These are phyloP conservation scores for Tyrannus savana DNA, from an alignment of 2,113 vertebrate genomes.

Conservation along the genomic window DNA sequence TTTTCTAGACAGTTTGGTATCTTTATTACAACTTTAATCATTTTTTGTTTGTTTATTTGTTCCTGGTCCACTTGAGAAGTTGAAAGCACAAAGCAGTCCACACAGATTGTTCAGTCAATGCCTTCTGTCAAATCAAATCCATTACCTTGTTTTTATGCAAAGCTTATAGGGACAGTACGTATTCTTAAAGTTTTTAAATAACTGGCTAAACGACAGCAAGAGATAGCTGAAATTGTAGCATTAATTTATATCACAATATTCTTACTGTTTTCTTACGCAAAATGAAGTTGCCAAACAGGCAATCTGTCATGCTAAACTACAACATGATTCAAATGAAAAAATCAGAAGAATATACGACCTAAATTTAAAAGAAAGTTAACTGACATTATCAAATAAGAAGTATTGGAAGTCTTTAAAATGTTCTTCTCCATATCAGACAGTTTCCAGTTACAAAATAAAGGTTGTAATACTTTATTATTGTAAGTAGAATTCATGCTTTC, in stretches of 20 bases:
- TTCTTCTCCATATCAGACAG: background rate
- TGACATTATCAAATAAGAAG: background rate
- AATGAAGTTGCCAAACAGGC: background rate
- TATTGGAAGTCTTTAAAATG: slow-evolving; percentile 3
- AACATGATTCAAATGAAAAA: background rate
- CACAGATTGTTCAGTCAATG: background rate
- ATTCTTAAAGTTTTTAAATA: background rate
- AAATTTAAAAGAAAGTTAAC: background rate
- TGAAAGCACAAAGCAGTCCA: background rate
- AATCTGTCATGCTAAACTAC: background rate
- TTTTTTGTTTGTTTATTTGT: background rate
- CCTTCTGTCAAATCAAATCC: background rate
- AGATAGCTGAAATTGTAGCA: background rate
- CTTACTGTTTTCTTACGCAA: background rate
- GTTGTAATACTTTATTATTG: slow-evolving; percentile 61
- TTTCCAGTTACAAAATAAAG: slow-evolving; percentile 54
- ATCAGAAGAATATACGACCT: background rate
- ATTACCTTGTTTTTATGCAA: background rate
- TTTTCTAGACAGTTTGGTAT: background rate
- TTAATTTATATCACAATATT: background rate
- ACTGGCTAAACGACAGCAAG: background rate
- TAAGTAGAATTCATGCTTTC: slow-evolving; percentile 59
- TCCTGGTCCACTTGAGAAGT: background rate
- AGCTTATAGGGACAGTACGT: background rate
- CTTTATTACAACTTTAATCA: background rate